Evolutionary conservation across 2,888 invertebrate genomes (phyloP), one percentile per base, ranked within the genome.

Genomic region (Leptogaster cylindrica): DNA sequence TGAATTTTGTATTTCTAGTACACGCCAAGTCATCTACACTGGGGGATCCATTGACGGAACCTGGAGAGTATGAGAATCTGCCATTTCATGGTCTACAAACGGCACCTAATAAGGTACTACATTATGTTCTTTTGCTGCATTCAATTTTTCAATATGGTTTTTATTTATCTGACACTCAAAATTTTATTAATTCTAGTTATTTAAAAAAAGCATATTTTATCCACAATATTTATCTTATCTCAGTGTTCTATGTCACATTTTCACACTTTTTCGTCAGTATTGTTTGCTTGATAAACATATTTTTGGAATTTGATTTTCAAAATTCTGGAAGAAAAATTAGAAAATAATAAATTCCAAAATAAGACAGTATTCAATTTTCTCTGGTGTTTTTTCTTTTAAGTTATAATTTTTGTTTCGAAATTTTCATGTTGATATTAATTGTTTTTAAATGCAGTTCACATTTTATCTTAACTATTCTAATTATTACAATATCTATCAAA

Each of bases 61-160:
- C 89, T 81, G 91, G 91, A 75, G 92, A 92, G 81, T 95, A 95
- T 86, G 95, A 95, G 84, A 95, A 95, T 84, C 88, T 95, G 77
- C 95, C 95, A 78, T 95, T 95, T 87, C 95, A 95, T 82, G 94
- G 94, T 76, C 88, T 95, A 78, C 94, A 94, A 84, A 91, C 92
- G 82, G 92, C 94, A 78, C 94, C 93, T 76, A 91, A 93, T 83
- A 95, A 95, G 92, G 95, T 95, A 88, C 72, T 66, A 58, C 39
- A 27, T 31, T 33, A 36, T 68, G 41, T 18, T 64, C 63, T 44
- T 48, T 58, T 48, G 25, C 28, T 65, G 27, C 23, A 28, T 39
- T 66, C 39, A 46, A 18, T 25, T 44, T 31, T 61, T 64, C 20
- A 23, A n/a, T 52, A 46, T 67, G 44, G 55, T 58, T 58, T 67